phyloP scores from a whole-genome alignment of 2,888 invertebrate genomes.

The Isoperla grammatica region DNA sequence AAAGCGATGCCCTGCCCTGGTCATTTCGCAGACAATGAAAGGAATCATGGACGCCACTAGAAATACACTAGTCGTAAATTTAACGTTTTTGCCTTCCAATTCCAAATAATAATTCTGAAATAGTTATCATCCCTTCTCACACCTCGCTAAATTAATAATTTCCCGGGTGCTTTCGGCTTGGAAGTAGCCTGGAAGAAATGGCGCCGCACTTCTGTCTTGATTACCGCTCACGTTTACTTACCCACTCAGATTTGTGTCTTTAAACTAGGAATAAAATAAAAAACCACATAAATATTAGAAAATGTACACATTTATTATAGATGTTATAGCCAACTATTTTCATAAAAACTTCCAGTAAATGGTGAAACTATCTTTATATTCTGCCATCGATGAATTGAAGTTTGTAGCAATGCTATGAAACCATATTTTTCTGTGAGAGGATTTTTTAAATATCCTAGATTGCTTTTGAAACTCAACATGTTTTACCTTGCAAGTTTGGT shows the following conservation, averaged over 20 bases:
- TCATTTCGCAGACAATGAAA: conserved; percentile 19
- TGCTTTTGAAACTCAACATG: neutral
- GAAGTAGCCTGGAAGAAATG: too few species aligned
- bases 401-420: conserved; percentile 6
- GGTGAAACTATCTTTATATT: conserved; percentile 16
- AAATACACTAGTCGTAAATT: too few species aligned
- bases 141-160: too few species aligned
- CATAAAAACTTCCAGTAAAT: conserved; percentile 5
- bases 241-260: too few species aligned
- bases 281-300: too few species aligned
- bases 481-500: conserved; percentile 12
- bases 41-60: conserved; percentile 22
- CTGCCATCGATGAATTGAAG: conserved; percentile 17
- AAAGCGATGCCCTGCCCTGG: neutral
- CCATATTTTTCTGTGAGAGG: conserved; percentile 21
- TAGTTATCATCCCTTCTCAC: too few species aligned
- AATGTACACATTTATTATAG: neutral
- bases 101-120: too few species aligned
- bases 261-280: too few species aligned
- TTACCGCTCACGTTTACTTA: too few species aligned
- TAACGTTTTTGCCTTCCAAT: too few species aligned
- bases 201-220: too few species aligned
- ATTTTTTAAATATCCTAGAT: conserved; percentile 4
- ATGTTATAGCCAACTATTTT: conserved; percentile 2
- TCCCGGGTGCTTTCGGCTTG: too few species aligned